These are phyloP conservation scores for Chrysolophus pictus DNA, from an alignment of 2,797 vertebrate species.

Conservation along the genomic window DNA sequence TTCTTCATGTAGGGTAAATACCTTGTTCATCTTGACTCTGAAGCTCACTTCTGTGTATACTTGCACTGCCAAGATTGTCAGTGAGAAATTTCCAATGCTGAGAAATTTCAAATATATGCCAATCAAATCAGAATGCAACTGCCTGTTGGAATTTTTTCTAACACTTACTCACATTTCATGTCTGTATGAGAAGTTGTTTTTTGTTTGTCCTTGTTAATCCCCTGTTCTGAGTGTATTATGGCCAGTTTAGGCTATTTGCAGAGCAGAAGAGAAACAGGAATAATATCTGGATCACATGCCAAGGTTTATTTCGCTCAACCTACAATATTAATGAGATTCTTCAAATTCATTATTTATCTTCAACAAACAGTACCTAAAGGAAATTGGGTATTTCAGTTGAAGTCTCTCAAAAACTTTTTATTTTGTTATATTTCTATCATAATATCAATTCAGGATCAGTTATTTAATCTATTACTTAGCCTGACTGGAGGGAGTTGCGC, in stretches of 20 bases:
- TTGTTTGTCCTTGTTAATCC: background rate
- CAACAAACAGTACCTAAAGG: background rate
- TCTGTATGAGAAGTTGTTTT: background rate
- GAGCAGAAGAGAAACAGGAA: background rate
- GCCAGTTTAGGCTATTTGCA: constrained; percentile 1
- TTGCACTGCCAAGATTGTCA: background rate
- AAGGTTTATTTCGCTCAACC: constrained; percentile 15
- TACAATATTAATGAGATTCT: constrained; percentile 23
- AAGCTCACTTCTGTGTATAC: background rate
- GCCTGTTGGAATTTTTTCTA: background rate
- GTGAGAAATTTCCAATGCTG: too few species aligned
- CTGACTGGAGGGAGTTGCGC: background rate
- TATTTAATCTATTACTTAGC: background rate
- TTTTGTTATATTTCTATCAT: background rate
- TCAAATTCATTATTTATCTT: background rate
- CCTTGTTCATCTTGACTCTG: background rate
- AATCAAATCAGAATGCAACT: background rate
- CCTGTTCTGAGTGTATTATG: background rate
- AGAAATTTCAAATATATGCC: background rate
- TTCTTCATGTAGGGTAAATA: background rate
- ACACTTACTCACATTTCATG: background rate
- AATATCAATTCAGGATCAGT: background rate
- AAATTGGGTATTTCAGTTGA: background rate
- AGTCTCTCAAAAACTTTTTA: background rate
- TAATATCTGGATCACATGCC: constrained; percentile 24